Evolutionary conservation across 2,113 vertebrate genomes (phyloP).

Genomic region (Eulacestoma nigropectus): DNA sequence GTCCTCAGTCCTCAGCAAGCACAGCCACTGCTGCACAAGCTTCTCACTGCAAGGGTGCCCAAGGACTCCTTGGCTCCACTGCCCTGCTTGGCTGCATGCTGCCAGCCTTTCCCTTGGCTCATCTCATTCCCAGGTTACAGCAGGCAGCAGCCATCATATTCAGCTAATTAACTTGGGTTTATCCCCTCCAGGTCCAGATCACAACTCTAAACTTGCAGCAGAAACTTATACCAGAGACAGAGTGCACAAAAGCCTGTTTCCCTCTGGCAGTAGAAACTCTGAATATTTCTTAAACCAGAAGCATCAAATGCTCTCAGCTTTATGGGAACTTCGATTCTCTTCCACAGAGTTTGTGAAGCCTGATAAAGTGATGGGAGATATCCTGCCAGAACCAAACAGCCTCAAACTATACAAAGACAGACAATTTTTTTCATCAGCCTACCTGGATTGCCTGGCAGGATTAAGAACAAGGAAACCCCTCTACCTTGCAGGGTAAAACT

Average conservation of each 20-base stretch:
- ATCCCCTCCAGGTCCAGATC: not conserved
- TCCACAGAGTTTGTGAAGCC: not conserved
- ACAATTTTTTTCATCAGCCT: not conserved
- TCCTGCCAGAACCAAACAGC: not conserved
- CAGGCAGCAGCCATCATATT: not conserved
- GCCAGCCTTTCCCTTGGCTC: not conserved
- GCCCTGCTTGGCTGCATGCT: not conserved
- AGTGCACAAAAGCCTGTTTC: not conserved
- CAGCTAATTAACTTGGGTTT: not conserved
- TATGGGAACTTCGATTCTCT: not conserved
- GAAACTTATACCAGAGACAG: not conserved
- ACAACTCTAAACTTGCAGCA: not conserved
- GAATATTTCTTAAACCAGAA: not conserved
- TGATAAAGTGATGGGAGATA: not conserved
- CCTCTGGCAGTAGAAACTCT: not conserved
- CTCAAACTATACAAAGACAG: not conserved
- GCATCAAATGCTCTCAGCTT: not conserved
- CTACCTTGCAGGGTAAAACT: not conserved
- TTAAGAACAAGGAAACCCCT: not conserved
- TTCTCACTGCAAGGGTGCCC: not conserved
- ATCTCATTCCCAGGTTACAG: not conserved
- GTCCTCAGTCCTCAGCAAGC: not conserved
- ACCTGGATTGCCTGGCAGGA: not conserved
- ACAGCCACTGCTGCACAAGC: not conserved
- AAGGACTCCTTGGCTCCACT: not conserved